These are phyloP conservation scores for Leptura quadrifasciata DNA, from an alignment of 2,888 invertebrate species.

Conservation along the genomic window DNA sequence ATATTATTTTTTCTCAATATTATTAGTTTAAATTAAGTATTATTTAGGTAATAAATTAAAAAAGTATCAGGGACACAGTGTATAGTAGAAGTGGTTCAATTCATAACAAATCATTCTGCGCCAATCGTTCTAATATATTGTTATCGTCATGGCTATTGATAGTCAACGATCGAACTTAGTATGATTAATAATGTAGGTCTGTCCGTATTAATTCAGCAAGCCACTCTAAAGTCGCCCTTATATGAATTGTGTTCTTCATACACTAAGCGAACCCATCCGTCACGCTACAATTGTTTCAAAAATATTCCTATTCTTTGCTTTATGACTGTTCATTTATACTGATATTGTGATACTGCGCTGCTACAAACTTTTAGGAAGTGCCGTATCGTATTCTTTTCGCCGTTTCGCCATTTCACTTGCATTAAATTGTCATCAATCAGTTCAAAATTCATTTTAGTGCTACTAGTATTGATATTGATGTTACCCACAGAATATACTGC, in stretches of 20 bases:
- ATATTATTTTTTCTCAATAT: no score
- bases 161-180: constrained; percentile 8
- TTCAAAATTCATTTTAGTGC: constrained; percentile 40
- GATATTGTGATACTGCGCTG: constrained; percentile 25
- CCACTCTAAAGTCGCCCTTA: constrained; percentile 65
- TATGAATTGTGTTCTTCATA: constrained; percentile 66
- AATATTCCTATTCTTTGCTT: constrained; percentile 51
- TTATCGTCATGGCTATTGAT: background rate
- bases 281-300: constrained; percentile 62
- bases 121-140: background rate
- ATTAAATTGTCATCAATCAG: constrained; percentile 49
- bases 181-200: constrained; percentile 39
- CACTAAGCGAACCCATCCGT: constrained; percentile 66
- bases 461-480: constrained; percentile 39
- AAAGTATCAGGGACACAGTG: no score
- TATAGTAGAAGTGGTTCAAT: background rate
- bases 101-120: background rate
- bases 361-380: constrained; percentile 33
- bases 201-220: constrained; percentile 66
- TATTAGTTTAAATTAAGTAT: no score
- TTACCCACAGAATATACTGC: constrained; percentile 25
- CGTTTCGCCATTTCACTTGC: constrained; percentile 31
- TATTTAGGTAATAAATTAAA: no score
- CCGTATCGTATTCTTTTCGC: constrained; percentile 31
- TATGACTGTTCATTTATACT: constrained; percentile 51